Evolutionary conservation across 2,113 vertebrate species (phyloP).

Genomic region (Semicossyphus pulcher): DNA sequence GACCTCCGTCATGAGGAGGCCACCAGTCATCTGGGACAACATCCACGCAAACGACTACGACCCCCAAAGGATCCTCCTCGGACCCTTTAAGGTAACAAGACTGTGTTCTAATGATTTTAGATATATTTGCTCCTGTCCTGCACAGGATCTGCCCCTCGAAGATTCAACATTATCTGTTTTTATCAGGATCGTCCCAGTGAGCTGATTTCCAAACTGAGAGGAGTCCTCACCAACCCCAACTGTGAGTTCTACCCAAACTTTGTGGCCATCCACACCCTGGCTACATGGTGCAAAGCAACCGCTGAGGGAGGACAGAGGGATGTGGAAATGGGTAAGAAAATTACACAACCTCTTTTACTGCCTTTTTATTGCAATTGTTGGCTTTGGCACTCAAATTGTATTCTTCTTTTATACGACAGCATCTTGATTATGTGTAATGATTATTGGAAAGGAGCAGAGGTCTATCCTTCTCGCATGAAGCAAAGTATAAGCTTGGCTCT

Average conservation of each 20-base stretch:
- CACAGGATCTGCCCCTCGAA: not conserved
- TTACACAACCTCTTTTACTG: not conserved
- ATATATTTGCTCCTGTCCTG: not conserved
- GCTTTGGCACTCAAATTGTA: not conserved
- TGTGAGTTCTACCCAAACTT: conserved; percentile 99
- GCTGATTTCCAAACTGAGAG: conserved; percentile 92
- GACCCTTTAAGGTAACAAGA: conserved; percentile 88
- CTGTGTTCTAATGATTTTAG: not conserved
- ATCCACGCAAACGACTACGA: conserved; percentile 99
- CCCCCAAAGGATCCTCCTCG: conserved; percentile 95
- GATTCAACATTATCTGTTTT: not conserved
- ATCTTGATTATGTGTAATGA: not conserved
- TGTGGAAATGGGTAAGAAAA: conserved; percentile 91
- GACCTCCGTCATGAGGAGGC: conserved; percentile 91
- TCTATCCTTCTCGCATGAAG: not conserved
- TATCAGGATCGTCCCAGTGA: conserved; percentile 90
- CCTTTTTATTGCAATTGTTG: not conserved
- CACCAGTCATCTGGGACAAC: conserved; percentile 99
- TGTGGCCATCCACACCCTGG: conserved; percentile 95
- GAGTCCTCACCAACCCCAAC: conserved; percentile 97
- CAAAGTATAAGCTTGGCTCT: not conserved
- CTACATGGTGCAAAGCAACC: conserved; percentile 95
- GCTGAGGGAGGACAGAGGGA: conserved; percentile 88
- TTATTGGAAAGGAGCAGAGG: not conserved
- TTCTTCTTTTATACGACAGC: not conserved